These are phyloP conservation scores for Sinocyclocheilus maitianheensis DNA, from an alignment of 2,113 vertebrate genomes.

Conservation along the genomic window DNA sequence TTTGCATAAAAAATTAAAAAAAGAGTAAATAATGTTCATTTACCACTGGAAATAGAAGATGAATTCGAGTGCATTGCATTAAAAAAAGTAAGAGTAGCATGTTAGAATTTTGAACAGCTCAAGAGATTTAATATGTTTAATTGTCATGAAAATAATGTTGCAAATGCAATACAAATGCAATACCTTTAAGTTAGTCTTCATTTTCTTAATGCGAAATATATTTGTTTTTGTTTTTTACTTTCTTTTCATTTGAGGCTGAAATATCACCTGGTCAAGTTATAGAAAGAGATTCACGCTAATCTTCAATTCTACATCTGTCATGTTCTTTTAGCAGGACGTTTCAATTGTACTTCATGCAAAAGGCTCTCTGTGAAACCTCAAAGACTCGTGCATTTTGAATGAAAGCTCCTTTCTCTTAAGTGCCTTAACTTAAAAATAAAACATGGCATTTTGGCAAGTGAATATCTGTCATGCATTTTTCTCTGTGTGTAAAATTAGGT, in stretches of 20 bases:
- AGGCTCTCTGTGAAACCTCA: neutral
- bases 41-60: neutral
- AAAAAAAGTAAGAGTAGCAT: too few relatives aligned
- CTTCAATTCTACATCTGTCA: neutral
- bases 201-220: neutral
- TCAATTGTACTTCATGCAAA: neutral
- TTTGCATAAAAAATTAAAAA: too few relatives aligned
- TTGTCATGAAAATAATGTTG: neutral
- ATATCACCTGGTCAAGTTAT: neutral
- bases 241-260: neutral
- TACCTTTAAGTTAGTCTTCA: neutral
- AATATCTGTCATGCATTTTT: neutral
- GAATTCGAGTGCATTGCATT: neutral
- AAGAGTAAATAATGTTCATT: neutral
- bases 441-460: neutral
- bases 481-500: slow-evolving; percentile 8
- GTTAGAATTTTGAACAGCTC: too few relatives aligned
- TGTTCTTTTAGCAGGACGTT: neutral
- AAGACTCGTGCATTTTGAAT: slow-evolving; percentile 8
- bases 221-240: neutral
- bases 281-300: neutral
- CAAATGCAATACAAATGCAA: neutral
- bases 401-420: neutral
- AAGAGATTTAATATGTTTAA: neutral
- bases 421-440: neutral